Conservation (phyloP, 2,797 vertebrate species). For the Limosa lapponica region DNA sequence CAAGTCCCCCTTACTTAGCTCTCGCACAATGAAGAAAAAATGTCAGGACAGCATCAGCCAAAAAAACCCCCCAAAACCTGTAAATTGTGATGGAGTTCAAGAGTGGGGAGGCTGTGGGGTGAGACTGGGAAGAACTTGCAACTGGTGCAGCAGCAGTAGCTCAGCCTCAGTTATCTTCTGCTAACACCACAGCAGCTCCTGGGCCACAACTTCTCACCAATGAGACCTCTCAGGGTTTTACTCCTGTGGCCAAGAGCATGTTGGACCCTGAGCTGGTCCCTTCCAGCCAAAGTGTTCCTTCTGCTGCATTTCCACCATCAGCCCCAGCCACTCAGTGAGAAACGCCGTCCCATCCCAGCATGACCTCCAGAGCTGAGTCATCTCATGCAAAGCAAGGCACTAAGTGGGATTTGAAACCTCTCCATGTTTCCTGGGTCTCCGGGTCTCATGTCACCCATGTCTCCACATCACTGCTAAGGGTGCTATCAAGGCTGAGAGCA, state of each 20-base stretch:
- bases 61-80: neutral
- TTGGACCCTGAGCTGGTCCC: neutral
- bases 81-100: too few species aligned
- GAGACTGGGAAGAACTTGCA: neutral
- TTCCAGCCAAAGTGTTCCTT: neutral
- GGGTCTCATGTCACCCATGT: neutral
- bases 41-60: neutral
- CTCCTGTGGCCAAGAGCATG: neutral
- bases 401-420: neutral
- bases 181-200: neutral
- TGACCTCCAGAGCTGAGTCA: rapidly evolving
- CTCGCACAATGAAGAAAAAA: neutral
- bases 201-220: neutral
- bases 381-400: neutral
- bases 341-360: rapidly evolving
- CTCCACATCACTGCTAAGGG: neutral
- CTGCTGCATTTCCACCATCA: neutral
- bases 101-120: neutral
- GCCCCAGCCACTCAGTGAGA: rapidly evolving
- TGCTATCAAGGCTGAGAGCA: neutral
- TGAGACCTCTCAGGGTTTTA: rapidly evolving
- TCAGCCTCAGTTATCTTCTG: neutral
- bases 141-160: neutral
- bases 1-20: neutral
- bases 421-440: neutral